Conservation (phyloP, 2,797 vertebrate genomes). For the Girardinus metallicus region DNA sequence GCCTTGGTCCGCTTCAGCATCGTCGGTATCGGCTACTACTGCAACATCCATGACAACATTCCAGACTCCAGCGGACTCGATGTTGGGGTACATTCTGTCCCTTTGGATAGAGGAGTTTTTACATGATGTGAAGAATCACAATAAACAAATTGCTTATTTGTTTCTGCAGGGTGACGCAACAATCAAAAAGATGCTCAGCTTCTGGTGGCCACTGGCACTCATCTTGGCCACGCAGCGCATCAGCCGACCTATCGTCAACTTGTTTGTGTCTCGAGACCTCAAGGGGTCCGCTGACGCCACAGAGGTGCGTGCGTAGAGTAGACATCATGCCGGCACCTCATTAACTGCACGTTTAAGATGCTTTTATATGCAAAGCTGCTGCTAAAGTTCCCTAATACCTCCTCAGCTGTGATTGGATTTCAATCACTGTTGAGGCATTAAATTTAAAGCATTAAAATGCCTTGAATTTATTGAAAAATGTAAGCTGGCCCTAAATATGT, state of each 20-base stretch:
- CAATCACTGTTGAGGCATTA: too few relatives aligned
- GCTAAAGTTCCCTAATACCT: background rate
- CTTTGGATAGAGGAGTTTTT: background rate
- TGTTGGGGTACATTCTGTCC: slow-evolving; percentile 85
- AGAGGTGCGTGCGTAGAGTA: slow-evolving; percentile 81
- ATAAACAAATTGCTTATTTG: background rate
- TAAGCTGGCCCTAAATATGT: too few relatives aligned
- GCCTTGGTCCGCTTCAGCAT: slow-evolving; percentile 94
- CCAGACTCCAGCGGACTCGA: slow-evolving; percentile 92
- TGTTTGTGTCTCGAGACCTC: slow-evolving; percentile 97
- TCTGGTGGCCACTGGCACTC: slow-evolving; percentile 99
- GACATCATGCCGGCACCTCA: background rate
- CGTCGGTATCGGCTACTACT: slow-evolving; percentile 94
- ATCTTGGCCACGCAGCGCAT: slow-evolving; percentile 97
- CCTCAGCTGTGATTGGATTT: slow-evolving; percentile 25
- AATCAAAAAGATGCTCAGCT: slow-evolving; percentile 95
- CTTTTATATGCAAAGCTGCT: background rate
- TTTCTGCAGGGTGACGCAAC: slow-evolving; percentile 91
- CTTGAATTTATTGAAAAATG: too few relatives aligned
- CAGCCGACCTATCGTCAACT: slow-evolving; percentile 96
- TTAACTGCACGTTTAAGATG: background rate
- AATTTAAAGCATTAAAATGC: too few relatives aligned
- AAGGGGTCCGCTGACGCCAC: slow-evolving; percentile 89
- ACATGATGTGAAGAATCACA: background rate
- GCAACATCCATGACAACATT: slow-evolving; percentile 92